Evolutionary conservation across 2,888 invertebrate species (phyloP).

Genomic region (Tethea ocularis): DNA sequence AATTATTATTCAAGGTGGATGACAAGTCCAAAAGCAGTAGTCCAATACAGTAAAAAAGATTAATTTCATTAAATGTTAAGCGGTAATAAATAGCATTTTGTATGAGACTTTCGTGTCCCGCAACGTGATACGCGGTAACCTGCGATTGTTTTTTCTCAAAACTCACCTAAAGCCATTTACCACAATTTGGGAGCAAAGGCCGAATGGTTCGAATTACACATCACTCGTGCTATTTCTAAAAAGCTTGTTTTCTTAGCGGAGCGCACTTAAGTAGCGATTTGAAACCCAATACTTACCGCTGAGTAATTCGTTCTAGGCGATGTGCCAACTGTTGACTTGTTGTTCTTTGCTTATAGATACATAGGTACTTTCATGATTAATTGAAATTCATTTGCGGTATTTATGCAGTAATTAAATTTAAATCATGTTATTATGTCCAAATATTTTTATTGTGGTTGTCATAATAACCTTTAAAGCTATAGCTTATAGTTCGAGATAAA

Average conservation of each 20-base stretch:
- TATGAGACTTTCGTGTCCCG: slow-evolving; percentile 31
- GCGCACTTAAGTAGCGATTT: slow-evolving; percentile 76
- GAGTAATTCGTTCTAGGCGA: slow-evolving; percentile 67
- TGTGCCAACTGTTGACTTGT: slow-evolving; percentile 62
- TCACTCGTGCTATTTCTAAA: slow-evolving; percentile 77
- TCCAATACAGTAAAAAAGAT: slow-evolving; percentile 29
- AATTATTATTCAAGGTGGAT: slow-evolving; percentile 53
- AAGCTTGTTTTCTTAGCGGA: slow-evolving; percentile 79
- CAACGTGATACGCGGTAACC: slow-evolving; percentile 50
- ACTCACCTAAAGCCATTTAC: slow-evolving; percentile 78
- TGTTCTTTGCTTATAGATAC: slow-evolving; percentile 23
- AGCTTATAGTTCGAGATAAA: slow-evolving; percentile 59
- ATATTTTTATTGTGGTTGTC: slow-evolving; percentile 6
- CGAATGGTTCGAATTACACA: slow-evolving; percentile 62
- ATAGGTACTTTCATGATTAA: slow-evolving; percentile 19
- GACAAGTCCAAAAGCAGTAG: slow-evolving; percentile 39
- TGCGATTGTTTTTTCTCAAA: slow-evolving; percentile 70
- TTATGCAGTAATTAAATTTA: slow-evolving; percentile 1
- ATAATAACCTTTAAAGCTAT: slow-evolving; percentile 44
- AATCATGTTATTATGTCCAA: slow-evolving; percentile 1
- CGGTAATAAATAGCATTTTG: slow-evolving; percentile 43
- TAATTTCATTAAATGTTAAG: slow-evolving; percentile 33
- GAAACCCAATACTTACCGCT: slow-evolving; percentile 65
- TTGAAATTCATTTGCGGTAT: slow-evolving; percentile 18
- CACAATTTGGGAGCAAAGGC: slow-evolving; percentile 76